phyloP scores from a whole-genome alignment of 2,888 invertebrate genomes.

The Leptopilina myrica region DNA sequence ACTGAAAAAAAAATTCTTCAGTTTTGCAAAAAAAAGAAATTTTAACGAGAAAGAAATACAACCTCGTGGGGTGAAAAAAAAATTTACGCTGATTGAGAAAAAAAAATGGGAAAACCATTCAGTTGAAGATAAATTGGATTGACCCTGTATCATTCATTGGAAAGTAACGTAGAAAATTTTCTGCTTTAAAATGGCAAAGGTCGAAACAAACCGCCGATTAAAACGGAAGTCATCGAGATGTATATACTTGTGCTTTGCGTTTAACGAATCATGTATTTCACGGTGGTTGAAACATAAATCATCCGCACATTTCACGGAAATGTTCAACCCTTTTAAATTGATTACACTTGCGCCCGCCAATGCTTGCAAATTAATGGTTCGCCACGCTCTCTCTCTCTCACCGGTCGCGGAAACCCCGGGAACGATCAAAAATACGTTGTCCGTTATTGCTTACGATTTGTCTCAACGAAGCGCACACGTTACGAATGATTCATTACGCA shows the following conservation, averaged over 20 bases:
- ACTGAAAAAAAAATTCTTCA: no score
- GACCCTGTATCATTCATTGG: background rate
- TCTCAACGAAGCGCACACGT: conserved; percentile 45
- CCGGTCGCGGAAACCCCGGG: conserved; percentile 42
- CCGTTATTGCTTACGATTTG: conserved; percentile 54
- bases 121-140: background rate
- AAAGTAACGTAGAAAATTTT: background rate
- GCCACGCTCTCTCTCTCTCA: conserved; percentile 29
- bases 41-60: no score
- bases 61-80: no score
- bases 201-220: conserved; percentile 40
- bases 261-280: conserved; percentile 34
- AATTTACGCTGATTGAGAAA: no score
- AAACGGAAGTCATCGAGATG: conserved; percentile 29
- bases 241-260: conserved; percentile 44
- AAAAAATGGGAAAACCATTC: background rate
- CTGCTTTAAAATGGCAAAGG: conserved; percentile 32
- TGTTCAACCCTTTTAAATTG: conserved; percentile 49
- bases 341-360: conserved; percentile 46
- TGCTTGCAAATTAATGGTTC: conserved; percentile 50
- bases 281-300: conserved; percentile 52
- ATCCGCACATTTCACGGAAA: conserved; percentile 47
- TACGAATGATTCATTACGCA: conserved; percentile 50
- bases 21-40: no score
- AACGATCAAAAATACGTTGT: conserved; percentile 54